Evolutionary conservation across 2,113 vertebrate species (phyloP).

Genomic region (Lota lota): DNA sequence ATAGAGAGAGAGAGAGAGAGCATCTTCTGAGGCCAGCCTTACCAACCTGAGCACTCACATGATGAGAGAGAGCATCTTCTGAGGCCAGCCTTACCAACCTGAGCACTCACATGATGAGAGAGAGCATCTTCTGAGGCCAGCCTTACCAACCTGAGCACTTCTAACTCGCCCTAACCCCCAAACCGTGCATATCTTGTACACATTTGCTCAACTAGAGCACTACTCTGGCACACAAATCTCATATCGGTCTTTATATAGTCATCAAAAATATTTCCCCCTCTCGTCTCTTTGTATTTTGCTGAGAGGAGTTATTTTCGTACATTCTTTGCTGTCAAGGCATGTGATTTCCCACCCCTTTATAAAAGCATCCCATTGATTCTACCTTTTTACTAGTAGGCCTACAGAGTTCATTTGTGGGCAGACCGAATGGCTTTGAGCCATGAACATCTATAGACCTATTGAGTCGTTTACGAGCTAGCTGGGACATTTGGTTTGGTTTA

Average conservation of each 20-base stretch:
- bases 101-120: neutral
- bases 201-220: neutral
- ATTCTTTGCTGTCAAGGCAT: conserved; percentile 72
- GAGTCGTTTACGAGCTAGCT: too few relatives aligned
- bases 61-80: conserved; percentile 63
- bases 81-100: conserved; percentile 36
- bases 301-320: conserved; percentile 45
- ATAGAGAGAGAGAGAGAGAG: conserved; percentile 26
- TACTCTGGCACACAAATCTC: conserved; percentile 6
- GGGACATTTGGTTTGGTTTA: too few relatives aligned
- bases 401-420: too few relatives aligned
- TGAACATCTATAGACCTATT: too few relatives aligned
- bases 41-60: too few relatives aligned
- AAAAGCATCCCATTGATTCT: conserved; percentile 20
- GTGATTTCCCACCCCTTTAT: conserved; percentile 34
- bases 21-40: conserved; percentile 66
- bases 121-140: conserved; percentile 70
- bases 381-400: too few relatives aligned
- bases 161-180: conserved; percentile 37
- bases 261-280: conserved; percentile 20
- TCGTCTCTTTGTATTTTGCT: too few relatives aligned
- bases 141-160: conserved; percentile 63
- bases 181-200: neutral
- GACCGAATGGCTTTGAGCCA: too few relatives aligned
- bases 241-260: conserved; percentile 23